A percentile compares a stretch with the other conserved stretches of the same genome.
Evolutionary conservation across 1,140 invertebrate species (phyloP).

Genomic region (Halictus rubicundus): DNA sequence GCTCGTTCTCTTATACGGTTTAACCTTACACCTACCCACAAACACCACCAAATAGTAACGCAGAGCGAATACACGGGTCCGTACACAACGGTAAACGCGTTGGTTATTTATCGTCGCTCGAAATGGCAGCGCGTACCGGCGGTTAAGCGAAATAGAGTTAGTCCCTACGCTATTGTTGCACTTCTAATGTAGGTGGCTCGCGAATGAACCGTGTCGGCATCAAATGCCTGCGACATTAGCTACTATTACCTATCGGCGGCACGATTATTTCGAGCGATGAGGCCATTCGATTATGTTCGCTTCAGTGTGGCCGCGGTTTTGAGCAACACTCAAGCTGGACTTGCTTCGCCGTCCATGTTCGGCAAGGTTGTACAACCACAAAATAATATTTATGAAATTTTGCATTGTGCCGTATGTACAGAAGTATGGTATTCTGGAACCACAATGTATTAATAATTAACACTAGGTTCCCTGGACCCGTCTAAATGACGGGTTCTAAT

Average conservation of each 20-base stretch:
- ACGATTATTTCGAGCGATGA: conserved; percentile 9
- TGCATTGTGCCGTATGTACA: too few relatives aligned
- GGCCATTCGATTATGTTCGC: background rate
- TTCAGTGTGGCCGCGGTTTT: background rate
- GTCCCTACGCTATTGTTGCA: conserved; percentile 7
- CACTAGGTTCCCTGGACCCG: too few relatives aligned
- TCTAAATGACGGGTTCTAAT: too few relatives aligned
- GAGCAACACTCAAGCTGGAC: background rate
- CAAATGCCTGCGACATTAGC: conserved; percentile 37
- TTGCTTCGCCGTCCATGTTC: background rate
- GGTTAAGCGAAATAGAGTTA: background rate
- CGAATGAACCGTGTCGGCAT: conserved; percentile 11
- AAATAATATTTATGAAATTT: too few relatives aligned
- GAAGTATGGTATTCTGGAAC: too few relatives aligned
- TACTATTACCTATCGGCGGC: conserved; percentile 19
- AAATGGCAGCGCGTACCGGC: background rate
- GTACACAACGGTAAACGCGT: background rate
- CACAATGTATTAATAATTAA: too few relatives aligned
- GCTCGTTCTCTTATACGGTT: background rate
- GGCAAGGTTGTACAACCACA: too few relatives aligned
- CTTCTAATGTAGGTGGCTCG: conserved; percentile 10
- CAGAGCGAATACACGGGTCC: background rate
- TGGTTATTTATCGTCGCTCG: background rate
- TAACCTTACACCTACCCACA: background rate
- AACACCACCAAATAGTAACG: background rate